Base-by-base conservation (phyloP, 2,113 vertebrate genomes). In the Notarius lentiginosus region DNA sequence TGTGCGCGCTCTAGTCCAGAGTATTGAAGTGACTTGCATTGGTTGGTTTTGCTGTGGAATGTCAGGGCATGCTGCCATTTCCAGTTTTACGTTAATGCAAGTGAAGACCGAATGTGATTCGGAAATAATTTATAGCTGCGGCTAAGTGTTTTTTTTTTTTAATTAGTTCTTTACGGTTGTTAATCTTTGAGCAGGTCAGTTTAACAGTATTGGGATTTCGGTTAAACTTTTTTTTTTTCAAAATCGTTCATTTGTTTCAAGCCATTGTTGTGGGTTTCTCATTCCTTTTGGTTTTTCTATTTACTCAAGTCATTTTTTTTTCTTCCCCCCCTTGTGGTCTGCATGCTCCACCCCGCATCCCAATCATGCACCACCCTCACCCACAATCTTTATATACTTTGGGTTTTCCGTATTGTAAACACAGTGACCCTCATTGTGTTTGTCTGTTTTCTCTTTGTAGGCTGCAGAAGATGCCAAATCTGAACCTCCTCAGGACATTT, bases 381-480 rank as follows among this genome's bases (percentile, higher is more conserved):
- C 76, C 61, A 24, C 58, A 79, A 18, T 10, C 27, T 56, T 79
- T 17, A 55, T 34, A 53, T 34, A 53, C 82, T 84, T 72, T 55
- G 66, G 66, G 8, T 68, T 66, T 76, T n/a, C 20, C 22, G 4
- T 60, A 20, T n/a, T 85, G n/a, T 77, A 63, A 77, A 63, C 84
- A 30, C 41, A 53, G 15, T 9, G 1, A n/a, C 20, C 1, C 27
- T 79, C n/a, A 86, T 51, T 20, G 5, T 63, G 30, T 84, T 49
- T 49, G 41, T 70, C 60, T 27, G 7, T 61, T 81, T 22, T 83
- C 10, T 58, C 17, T 68, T 58, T 79, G 10, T 81, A 90, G 90
- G 73, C 68, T 61, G 70, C 73, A 11, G 84, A 88, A 77, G 90
- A 89, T 55, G 82, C 66, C 83, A 88, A 86, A 82, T 63, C 84